A percentile compares a stretch with the other conserved stretches of the same genome.
phyloP scores from a whole-genome alignment of 2,888 invertebrate species.

The Pachycephus smyrnensis region DNA sequence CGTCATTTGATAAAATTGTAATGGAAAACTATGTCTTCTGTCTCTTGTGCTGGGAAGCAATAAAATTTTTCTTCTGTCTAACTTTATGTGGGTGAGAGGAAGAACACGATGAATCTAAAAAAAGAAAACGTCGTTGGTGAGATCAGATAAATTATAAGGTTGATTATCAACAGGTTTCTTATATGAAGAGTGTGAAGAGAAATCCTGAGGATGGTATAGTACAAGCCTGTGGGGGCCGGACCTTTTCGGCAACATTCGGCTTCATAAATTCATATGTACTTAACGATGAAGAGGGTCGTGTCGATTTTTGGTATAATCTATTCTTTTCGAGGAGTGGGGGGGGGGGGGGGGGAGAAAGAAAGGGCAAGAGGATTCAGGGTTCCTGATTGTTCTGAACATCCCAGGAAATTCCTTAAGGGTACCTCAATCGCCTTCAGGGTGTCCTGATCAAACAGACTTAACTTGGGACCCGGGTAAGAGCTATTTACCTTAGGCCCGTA shows the following conservation, averaged over 20 bases:
- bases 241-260: not conserved
- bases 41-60: not conserved
- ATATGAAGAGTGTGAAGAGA: not conserved
- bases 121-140: not conserved
- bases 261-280: not conserved
- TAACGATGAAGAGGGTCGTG: not conserved
- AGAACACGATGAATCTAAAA: not conserved
- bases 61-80: not conserved
- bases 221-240: not conserved
- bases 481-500: not conserved
- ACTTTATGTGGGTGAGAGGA: not conserved
- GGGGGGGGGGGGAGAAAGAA: not conserved
- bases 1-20: not conserved
- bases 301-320: not conserved
- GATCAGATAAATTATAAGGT: not conserved
- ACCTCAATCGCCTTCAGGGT: not conserved
- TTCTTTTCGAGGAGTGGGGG: too few species aligned
- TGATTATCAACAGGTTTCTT: not conserved
- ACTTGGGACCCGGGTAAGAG: not conserved
- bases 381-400: not conserved
- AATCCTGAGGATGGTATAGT: not conserved
- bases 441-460: not conserved
- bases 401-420: not conserved
- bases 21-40: not conserved
- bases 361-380: not conserved